Evolutionary conservation across 1,140 invertebrate species (phyloP), one percentile per base, ranked within the genome.

Genomic region (Helicoverpa armigera): DNA sequence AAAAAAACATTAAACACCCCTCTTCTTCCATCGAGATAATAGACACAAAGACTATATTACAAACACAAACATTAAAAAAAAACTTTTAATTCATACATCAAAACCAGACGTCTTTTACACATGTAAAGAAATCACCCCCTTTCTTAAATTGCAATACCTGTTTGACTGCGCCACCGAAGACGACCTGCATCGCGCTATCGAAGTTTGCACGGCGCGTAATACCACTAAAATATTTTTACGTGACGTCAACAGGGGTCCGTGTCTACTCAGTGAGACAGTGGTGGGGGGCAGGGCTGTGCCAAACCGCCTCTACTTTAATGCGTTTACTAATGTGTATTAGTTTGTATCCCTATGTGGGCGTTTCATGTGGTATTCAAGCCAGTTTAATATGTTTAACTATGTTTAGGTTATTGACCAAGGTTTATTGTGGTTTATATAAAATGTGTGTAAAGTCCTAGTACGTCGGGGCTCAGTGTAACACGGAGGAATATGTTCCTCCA

Each of bases 141-240:
- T 18, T 58, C 18, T 58, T 18, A 14, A 58, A 58, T 23, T 54
- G 4, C 53, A 2, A 54, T 54, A 7, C 53, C 3, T 54, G 0
- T 7, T n/a, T n/a, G n/a, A 7, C n/a, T 4, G 7, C 12, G 60
- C 29, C 13, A 23, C 23, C 13, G 9, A 50, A 51, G 16, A 23
- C 9, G 65, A 5, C 10, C 65, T 69, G 7, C 43, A 69, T 69
- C 65, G 65, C 65, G 65, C 65, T 48, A 69, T 48, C 65, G 23
- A 69, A 69, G 65, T 69, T 69, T 69, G 48, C 65, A 11, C 4
- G 16, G 12, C 18, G 16, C 4, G 10, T 23, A 23, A 16, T 11
- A 69, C 12, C 10, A 50, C 4, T 11, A 13, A 3, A 18, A 50
- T 9, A 50, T 50, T 69, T 69, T 23, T 2, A 11, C 18, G 3